phyloP scores from a whole-genome alignment of 2,888 invertebrate genomes.

The Elysia crispata region DNA sequence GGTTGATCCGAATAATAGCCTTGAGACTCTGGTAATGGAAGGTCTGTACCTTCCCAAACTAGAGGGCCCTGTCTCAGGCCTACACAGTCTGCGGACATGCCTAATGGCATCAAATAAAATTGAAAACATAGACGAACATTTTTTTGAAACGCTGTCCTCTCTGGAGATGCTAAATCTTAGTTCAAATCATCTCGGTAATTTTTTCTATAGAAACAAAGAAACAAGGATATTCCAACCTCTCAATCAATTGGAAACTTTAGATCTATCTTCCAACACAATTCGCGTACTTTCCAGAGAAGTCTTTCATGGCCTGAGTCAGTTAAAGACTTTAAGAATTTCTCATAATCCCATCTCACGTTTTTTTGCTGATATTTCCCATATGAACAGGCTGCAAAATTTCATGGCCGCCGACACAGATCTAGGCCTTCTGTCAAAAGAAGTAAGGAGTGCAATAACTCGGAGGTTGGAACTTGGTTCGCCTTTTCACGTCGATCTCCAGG shows the following conservation, averaged over 20 bases:
- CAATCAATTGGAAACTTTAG: background rate
- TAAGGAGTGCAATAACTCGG: too few relatives aligned
- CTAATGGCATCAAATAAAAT: background rate
- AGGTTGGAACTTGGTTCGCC: background rate
- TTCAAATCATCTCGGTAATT: slow-evolving; percentile 1
- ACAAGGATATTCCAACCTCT: background rate
- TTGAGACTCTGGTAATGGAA: background rate
- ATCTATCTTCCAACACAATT: slow-evolving; percentile 22
- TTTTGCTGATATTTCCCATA: background rate
- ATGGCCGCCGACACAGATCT: background rate
- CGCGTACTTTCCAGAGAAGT: background rate
- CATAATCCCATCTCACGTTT: background rate
- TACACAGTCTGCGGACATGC: background rate
- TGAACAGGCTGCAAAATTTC: background rate
- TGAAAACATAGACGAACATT: background rate
- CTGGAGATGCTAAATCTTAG: slow-evolving; percentile 25
- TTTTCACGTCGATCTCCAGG: slow-evolving; percentile 16
- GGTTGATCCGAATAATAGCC: slow-evolving; percentile 4
- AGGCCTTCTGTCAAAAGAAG: background rate
- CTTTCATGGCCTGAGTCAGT: background rate
- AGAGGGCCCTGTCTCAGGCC: slow-evolving; percentile 15
- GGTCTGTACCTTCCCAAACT: background rate
- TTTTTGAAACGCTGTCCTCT: slow-evolving; percentile 26
- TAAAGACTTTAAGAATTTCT: background rate
- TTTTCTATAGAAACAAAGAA: background rate